Base-by-base conservation (phyloP, 1,140 invertebrate species). In the Brachionus asplanchnoidis region DNA sequence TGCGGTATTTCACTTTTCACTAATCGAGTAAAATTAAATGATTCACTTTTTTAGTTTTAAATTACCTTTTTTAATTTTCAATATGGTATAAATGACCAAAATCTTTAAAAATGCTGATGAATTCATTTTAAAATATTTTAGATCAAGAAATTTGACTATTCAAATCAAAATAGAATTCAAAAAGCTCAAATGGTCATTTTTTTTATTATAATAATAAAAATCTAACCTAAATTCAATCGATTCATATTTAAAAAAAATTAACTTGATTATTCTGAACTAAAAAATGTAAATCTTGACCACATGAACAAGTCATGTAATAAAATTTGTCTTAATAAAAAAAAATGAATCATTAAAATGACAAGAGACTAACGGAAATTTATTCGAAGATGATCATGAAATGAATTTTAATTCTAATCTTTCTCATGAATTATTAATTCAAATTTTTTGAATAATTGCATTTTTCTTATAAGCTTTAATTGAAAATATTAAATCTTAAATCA, bases 1-100 rank as follows among this genome's bases (percentile, higher is more conserved):
- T 84, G 84, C 11, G 84, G 84, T 20, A 84, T 73, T 46, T 84
- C 84, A 56, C 23, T 17, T 26, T 60, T 70, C 0, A 84, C 66
- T 84, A 60, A 60, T 44, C 32, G 11, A 23, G 26, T 17, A 23
- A 53, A 50, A 44, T n/a, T 42, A 6, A n/a, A 40, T 46, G n/a
- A 36, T 75, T n/a, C 3, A 36, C 1, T 2, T 36, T 36, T 0
- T 3, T 36, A 36, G 1, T 2, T 42, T 40, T 42, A 28, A 23
- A 28, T 11, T 68, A 73, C 68, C 68, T 40, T 73, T 40, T 73
- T 40, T 73, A n/a, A 73, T 40, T 40, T 32, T 32, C 7, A 68
- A 68, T 68, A 40, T n/a, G 0, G n/a, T 14, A 68, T 32, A 68
- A 4, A 68, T n/a, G 4, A 40, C 26, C 26, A 68, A 68, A 6